phyloP scores from a whole-genome alignment of 2,113 vertebrate species.

The Sialia sialis region DNA sequence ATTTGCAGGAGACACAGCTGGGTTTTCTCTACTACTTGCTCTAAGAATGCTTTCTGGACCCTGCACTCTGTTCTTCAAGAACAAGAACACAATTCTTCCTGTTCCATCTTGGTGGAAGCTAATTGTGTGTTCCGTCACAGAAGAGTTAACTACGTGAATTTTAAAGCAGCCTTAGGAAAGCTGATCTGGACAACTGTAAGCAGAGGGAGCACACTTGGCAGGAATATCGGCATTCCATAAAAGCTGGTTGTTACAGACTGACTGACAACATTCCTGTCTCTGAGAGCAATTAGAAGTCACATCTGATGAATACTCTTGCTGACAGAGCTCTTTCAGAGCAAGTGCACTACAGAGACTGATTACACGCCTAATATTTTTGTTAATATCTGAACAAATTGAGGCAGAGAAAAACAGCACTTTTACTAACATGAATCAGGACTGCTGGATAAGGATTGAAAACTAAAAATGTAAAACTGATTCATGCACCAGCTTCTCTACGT shows the following conservation, averaged over 20 bases:
- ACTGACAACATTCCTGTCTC: slow-evolving; percentile 15
- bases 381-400: background rate
- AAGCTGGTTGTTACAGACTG: background rate
- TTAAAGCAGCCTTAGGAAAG: slow-evolving; percentile 13
- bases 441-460: background rate
- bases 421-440: background rate
- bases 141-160: background rate
- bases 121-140: background rate
- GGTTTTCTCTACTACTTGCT: background rate
- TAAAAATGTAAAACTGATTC: background rate
- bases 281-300: background rate
- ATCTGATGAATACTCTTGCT: background rate
- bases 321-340: slow-evolving; percentile 4
- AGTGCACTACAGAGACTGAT: background rate
- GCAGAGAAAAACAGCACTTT: background rate
- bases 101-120: background rate
- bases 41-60: background rate
- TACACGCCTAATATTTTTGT: background rate
- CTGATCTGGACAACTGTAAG: background rate
- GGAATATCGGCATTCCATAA: background rate
- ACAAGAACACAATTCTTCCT: background rate
- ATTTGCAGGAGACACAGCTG: background rate
- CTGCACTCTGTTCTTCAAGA: background rate
- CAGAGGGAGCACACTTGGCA: background rate
- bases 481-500: background rate